phyloP scores from a whole-genome alignment of 2,797 vertebrate genomes.

The Hephaestus fuliginosus region DNA sequence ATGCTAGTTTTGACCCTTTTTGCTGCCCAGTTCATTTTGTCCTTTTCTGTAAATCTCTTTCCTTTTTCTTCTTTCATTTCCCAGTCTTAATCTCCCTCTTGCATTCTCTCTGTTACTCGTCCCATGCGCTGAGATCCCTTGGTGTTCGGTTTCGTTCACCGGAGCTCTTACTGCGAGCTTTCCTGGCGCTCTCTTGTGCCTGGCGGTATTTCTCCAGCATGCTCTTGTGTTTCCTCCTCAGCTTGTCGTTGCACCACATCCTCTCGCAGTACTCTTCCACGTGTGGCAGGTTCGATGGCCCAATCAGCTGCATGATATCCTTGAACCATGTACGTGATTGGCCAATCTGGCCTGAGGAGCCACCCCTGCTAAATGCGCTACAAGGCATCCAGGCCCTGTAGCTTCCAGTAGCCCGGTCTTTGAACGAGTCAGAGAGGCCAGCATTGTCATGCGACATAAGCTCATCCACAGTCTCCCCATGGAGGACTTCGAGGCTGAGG shows the following conservation, averaged over 20 bases:
- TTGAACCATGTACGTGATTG: slow-evolving; percentile 91
- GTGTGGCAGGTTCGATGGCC: slow-evolving; percentile 87
- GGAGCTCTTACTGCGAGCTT: slow-evolving; percentile 85
- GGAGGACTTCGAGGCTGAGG: slow-evolving; percentile 88
- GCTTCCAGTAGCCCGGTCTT: slow-evolving; percentile 62
- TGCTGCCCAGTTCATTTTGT: background rate
- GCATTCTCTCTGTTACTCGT: slow-evolving; percentile 48
- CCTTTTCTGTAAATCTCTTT: slow-evolving; percentile 17
- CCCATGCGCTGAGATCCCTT: slow-evolving; percentile 77
- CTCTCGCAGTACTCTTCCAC: slow-evolving; percentile 95
- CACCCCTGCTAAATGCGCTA: slow-evolving; percentile 70
- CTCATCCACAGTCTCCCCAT: slow-evolving; percentile 85
- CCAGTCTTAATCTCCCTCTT: background rate
- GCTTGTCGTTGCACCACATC: slow-evolving; percentile 91
- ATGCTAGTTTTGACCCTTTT: slow-evolving; percentile 31
- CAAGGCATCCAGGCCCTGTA: slow-evolving; percentile 81
- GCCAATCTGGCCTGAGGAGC: slow-evolving; percentile 68
- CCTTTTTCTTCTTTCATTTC: background rate
- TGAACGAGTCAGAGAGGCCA: slow-evolving; percentile 51
- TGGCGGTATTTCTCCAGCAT: slow-evolving; percentile 90
- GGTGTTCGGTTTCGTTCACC: slow-evolving; percentile 90
- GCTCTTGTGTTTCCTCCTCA: slow-evolving; percentile 89
- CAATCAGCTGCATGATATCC: slow-evolving; percentile 93
- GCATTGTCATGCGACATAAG: slow-evolving; percentile 75
- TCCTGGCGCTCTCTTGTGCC: slow-evolving; percentile 88